A percentile compares a stretch with the other conserved stretches of the same genome.
Evolutionary conservation across 2,888 invertebrate genomes (phyloP).

Genomic region (Ormyrus labotus): DNA sequence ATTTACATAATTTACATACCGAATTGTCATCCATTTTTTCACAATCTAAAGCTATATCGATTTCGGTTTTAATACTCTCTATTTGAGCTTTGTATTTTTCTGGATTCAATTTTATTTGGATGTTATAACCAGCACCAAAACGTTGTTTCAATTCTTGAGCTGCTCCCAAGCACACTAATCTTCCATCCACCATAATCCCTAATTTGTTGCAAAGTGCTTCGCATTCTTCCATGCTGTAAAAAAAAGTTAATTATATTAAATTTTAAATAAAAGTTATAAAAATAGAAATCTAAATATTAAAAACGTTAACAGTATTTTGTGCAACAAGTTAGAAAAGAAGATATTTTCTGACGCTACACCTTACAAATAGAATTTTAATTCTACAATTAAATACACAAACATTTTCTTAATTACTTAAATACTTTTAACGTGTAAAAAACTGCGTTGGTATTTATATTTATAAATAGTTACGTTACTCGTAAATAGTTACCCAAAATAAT

Average conservation of each 20-base stretch:
- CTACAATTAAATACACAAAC: too few relatives aligned
- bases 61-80: not conserved
- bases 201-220: conserved; percentile 87
- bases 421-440: too few relatives aligned
- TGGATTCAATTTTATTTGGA: conserved; percentile 77
- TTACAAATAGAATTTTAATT: too few relatives aligned
- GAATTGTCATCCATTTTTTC: not conserved
- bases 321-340: too few relatives aligned
- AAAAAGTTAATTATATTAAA: too few relatives aligned
- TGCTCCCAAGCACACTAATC: conserved; percentile 84
- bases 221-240: conserved; percentile 89
- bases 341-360: too few relatives aligned
- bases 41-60: not conserved
- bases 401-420: too few relatives aligned
- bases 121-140: conserved; percentile 64
- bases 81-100: conserved; percentile 63
- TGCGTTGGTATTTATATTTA: too few relatives aligned
- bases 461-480: too few relatives aligned
- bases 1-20: not conserved
- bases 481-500: too few relatives aligned
- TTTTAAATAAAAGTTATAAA: not conserved
- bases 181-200: conserved; percentile 86
- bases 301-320: too few relatives aligned
- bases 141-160: conserved; percentile 71
- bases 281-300: not conserved